These are phyloP conservation scores for Lamellibrachia luymesi DNA, from an alignment of 1,140 invertebrate genomes.

Conservation along the genomic window DNA sequence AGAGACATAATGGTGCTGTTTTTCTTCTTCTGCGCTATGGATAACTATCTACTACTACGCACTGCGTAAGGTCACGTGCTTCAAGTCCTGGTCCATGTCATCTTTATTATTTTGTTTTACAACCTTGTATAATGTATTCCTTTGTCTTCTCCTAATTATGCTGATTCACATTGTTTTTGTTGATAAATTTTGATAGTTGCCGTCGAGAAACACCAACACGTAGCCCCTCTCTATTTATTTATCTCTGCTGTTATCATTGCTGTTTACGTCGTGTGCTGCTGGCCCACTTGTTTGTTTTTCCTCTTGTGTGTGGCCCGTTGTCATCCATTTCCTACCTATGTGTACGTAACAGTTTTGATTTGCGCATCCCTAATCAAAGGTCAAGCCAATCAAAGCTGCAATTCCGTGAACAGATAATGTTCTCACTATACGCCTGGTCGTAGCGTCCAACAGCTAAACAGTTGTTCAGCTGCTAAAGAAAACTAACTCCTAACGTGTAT, in stretches of 20 bases:
- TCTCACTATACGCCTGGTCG: not conserved
- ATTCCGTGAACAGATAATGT: not conserved
- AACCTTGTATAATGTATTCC: not conserved
- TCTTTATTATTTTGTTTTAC: not conserved
- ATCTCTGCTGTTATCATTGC: not conserved
- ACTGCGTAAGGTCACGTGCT: not conserved
- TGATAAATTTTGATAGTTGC: not conserved
- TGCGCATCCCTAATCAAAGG: too few species aligned
- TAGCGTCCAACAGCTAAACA: not conserved
- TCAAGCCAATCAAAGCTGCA: not conserved
- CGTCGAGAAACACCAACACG: too few species aligned
- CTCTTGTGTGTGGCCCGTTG: not conserved
- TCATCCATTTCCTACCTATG: not conserved
- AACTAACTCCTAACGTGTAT: not conserved
- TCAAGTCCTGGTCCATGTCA: not conserved
- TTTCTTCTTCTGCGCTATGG: too few species aligned
- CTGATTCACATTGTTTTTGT: not conserved
- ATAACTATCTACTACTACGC: not conserved
- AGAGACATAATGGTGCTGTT: too few species aligned
- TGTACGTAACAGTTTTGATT: too few species aligned
- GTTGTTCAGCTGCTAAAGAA: not conserved
- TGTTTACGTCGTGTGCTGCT: not conserved
- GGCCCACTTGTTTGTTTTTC: not conserved
- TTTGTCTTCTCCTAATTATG: not conserved
- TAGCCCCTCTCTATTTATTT: too few species aligned